Percentiles rank a stretch among this genome's conserved stretches.
Conservation (phyloP, 2,888 invertebrate genomes). For the Capitulum mitella region DNA sequence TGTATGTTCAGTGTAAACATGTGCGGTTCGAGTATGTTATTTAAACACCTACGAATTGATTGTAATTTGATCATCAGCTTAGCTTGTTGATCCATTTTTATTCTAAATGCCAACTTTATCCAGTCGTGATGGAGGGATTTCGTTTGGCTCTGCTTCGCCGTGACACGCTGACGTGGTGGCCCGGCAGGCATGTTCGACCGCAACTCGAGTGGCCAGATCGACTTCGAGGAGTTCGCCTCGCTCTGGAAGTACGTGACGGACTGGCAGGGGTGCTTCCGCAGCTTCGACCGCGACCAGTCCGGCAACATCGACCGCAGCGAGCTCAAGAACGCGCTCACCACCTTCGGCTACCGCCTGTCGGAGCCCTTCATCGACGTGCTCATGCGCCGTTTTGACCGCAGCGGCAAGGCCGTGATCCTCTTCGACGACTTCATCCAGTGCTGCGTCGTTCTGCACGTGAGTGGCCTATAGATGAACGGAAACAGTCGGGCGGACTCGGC, state of each 20-base stretch:
- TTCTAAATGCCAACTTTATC: too few species aligned
- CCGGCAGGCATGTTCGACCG: slow-evolving; percentile 37
- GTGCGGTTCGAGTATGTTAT: too few species aligned
- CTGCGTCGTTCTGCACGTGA: slow-evolving; percentile 84
- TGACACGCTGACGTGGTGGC: too few species aligned
- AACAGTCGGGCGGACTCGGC: too few species aligned
- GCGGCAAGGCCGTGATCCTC: slow-evolving; percentile 78
- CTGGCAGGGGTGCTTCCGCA: slow-evolving; percentile 92
- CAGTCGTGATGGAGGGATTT: too few species aligned
- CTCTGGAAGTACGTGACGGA: slow-evolving; percentile 97
- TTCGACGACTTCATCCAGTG: slow-evolving; percentile 99
- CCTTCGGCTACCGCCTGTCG: slow-evolving; percentile 80
- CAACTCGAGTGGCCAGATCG: slow-evolving; percentile 50
- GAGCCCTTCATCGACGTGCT: slow-evolving; percentile 71
- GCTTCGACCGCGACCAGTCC: slow-evolving; percentile 85
- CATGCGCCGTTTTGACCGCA: slow-evolving; percentile 87
- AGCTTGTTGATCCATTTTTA: too few species aligned
- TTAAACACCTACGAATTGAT: too few species aligned
- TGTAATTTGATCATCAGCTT: too few species aligned
- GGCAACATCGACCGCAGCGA: slow-evolving; percentile 86
- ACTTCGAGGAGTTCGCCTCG: slow-evolving; percentile 89
- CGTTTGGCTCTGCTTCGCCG: too few species aligned
- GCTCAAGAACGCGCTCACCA: slow-evolving; percentile 77
- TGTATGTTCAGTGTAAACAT: too few species aligned
- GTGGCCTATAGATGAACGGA: too few species aligned